A percentile compares a stretch with the other conserved stretches of the same genome.
phyloP scores from a whole-genome alignment of 2,888 invertebrate species.

The Amorpha juglandis region DNA sequence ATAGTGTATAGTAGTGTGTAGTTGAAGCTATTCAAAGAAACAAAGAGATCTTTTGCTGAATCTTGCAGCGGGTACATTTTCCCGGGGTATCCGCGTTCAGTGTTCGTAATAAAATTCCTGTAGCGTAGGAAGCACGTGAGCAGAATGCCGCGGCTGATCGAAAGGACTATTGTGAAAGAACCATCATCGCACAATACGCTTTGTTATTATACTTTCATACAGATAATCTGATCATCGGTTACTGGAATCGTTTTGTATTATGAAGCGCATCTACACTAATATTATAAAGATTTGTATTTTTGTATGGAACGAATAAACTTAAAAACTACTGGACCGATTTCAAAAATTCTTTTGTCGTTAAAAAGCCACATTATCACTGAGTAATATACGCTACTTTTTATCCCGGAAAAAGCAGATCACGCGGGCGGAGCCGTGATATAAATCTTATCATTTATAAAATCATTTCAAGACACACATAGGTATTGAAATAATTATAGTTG shows the following conservation, averaged over 20 bases:
- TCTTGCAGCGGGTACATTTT: background rate
- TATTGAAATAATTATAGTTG: no score
- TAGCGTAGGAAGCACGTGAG: slow-evolving; percentile 21
- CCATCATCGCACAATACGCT: slow-evolving; percentile 2
- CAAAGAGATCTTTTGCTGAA: background rate
- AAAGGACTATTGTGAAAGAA: background rate
- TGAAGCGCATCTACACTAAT: background rate
- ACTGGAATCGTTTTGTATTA: background rate
- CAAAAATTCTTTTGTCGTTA: no score
- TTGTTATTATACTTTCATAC: slow-evolving; percentile 12
- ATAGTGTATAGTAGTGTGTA: no score
- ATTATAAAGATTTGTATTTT: background rate
- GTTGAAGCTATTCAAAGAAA: background rate
- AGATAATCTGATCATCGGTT: slow-evolving; percentile 1
- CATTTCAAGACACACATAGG: no score
- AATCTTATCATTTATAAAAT: no score
- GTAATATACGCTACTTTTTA: no score
- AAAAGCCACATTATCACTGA: no score
- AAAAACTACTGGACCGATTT: no score
- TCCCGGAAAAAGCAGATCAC: no score
- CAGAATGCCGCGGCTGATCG: background rate
- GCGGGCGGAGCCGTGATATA: no score
- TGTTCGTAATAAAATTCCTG: slow-evolving; percentile 19
- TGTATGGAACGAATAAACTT: no score
- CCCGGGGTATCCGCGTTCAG: background rate